Conservation (phyloP, 2,797 vertebrate genomes). For the Pangasius sanitwongsei region DNA sequence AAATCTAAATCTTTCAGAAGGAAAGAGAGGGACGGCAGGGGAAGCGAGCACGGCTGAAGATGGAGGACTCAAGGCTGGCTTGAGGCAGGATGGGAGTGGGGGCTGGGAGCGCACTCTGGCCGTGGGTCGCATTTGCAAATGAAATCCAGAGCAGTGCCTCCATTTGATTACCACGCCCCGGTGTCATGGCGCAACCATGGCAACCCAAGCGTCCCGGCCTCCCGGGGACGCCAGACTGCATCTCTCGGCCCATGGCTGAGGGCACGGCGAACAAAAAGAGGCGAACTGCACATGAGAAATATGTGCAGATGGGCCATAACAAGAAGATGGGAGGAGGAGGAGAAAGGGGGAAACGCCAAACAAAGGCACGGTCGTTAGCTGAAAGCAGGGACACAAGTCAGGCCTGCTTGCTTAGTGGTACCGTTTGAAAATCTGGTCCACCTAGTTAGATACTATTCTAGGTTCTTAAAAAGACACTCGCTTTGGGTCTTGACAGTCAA, state of each 20-base stretch:
- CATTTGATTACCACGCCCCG: slow-evolving; percentile 80
- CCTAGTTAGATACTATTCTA: background rate
- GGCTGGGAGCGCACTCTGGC: slow-evolving; percentile 46
- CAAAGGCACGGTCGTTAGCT: slow-evolving; percentile 56
- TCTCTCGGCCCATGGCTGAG: slow-evolving; percentile 68
- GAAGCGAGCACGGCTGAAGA: slow-evolving; percentile 41
- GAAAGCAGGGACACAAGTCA: slow-evolving; percentile 48
- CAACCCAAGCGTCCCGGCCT: slow-evolving; percentile 78
- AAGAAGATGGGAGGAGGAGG: slow-evolving; percentile 50
- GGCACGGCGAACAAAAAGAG: slow-evolving; percentile 60
- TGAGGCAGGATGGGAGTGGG: slow-evolving; percentile 48
- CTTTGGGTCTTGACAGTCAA: background rate
- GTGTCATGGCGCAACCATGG: slow-evolving; percentile 80
- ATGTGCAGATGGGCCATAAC: slow-evolving; percentile 67
- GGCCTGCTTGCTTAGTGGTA: slow-evolving; percentile 32
- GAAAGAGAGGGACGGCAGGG: slow-evolving; percentile 54
- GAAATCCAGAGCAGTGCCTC: slow-evolving; percentile 67
- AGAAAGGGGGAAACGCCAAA: slow-evolving; percentile 45
- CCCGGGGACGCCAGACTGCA: slow-evolving; percentile 70
- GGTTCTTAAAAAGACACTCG: background rate
- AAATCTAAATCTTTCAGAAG: slow-evolving; percentile 63
- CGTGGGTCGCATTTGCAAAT: slow-evolving; percentile 70
- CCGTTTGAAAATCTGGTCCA: slow-evolving; percentile 27
- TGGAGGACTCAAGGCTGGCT: slow-evolving; percentile 33
- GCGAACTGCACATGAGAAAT: slow-evolving; percentile 62